phyloP scores from a whole-genome alignment of 2,888 invertebrate species.

The Coremacera marginata region DNA sequence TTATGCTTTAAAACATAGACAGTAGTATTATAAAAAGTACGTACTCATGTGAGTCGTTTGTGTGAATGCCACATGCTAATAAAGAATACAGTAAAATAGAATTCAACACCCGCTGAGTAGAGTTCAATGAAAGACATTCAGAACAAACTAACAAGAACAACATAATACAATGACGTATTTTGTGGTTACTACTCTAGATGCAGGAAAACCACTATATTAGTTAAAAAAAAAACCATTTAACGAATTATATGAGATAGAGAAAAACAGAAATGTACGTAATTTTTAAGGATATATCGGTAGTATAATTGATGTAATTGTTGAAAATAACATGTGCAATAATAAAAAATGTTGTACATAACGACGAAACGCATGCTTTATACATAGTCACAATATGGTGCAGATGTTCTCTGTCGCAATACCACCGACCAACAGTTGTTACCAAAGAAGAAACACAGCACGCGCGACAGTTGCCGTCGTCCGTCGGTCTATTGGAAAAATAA shows the following conservation, averaged over 20 bases:
- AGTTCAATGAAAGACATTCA: constrained; percentile 32
- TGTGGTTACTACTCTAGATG: constrained; percentile 1
- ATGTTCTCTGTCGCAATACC: constrained; percentile 24
- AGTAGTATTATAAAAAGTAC: background rate
- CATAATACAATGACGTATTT: constrained; percentile 12
- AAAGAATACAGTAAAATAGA: constrained; percentile 16
- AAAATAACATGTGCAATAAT: constrained; percentile 22
- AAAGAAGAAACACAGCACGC: constrained; percentile 17
- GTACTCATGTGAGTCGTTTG: background rate
- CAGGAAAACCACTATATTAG: no score
- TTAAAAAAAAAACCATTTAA: background rate
- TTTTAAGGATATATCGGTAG: no score
- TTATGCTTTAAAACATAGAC: background rate
- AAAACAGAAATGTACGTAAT: background rate
- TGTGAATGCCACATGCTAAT: constrained; percentile 32
- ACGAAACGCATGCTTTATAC: background rate
- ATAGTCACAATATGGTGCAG: constrained; percentile 26
- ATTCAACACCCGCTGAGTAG: constrained; percentile 40
- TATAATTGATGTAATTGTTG: background rate
- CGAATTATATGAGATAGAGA: background rate
- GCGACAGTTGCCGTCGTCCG: background rate
- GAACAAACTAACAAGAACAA: background rate
- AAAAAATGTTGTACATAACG: background rate
- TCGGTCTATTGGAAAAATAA: background rate
- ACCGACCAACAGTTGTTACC: constrained; percentile 18